These are phyloP conservation scores for Sycobia sp. DNA, from an alignment of 1,140 invertebrate species.

Conservation along the genomic window DNA sequence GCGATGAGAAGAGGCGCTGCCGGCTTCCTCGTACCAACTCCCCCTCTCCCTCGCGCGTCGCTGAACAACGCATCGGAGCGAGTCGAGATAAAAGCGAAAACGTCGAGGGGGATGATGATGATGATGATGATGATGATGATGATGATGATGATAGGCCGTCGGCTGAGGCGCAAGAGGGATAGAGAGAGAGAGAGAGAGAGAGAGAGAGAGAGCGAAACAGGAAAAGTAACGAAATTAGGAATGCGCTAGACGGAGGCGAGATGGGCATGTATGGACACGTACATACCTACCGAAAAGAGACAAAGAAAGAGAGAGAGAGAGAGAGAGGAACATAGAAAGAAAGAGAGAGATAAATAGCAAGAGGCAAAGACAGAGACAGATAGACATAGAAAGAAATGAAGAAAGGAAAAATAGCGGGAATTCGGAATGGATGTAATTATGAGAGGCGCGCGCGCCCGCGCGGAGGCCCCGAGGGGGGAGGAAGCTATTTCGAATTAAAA, in stretches of 20 bases:
- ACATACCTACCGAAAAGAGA: too few species aligned
- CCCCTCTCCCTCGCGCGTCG: neutral
- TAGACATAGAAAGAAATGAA: too few species aligned
- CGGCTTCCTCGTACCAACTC: too few species aligned
- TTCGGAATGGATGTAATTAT: constrained; percentile 26
- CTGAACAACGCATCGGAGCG: constrained; percentile 8
- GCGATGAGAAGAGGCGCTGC: too few species aligned
- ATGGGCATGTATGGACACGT: too few species aligned
- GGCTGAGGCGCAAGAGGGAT: too few species aligned
- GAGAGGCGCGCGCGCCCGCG: neutral
- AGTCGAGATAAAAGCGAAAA: constrained; percentile 29
- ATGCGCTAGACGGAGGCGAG: too few species aligned
- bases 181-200: too few species aligned
- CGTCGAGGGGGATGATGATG: constrained; percentile 29
- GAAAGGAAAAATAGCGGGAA: constrained; percentile 15
- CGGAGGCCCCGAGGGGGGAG: neutral
- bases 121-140: too few species aligned
- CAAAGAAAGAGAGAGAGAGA: neutral
- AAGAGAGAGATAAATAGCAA: neutral
- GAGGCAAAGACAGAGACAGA: neutral
- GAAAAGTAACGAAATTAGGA: constrained; percentile 16
- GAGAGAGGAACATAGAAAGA: constrained; percentile 2
- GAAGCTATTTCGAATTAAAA: neutral
- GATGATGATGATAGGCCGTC: too few species aligned
- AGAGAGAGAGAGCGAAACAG: too few species aligned